These are phyloP conservation scores for Nycticebus coucang DNA, from an alignment of 2,113 vertebrate genomes.

Conservation along the genomic window DNA sequence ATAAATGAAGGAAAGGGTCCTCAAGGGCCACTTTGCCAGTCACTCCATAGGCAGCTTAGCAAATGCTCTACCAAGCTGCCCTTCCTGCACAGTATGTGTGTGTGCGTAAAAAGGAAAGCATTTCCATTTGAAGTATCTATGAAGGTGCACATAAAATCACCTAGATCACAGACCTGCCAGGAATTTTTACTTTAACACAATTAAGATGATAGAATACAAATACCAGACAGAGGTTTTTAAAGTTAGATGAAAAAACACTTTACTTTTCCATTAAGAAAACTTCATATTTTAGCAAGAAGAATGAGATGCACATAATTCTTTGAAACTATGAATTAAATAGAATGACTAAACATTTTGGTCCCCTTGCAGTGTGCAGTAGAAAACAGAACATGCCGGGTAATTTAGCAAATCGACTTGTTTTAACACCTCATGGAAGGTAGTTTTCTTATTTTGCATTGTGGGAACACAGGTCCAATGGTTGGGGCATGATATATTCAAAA, in stretches of 20 bases:
- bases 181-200: neutral
- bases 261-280: neutral
- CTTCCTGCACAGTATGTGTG: neutral
- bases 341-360: neutral
- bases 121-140: neutral
- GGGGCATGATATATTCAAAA: neutral
- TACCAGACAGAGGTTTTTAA: neutral
- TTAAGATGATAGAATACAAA: neutral
- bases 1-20: neutral
- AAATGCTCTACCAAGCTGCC: neutral
- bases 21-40: neutral
- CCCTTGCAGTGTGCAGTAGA: neutral
- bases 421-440: neutral
- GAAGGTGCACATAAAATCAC: neutral
- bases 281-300: neutral
- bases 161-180: neutral
- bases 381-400: neutral
- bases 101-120: too few species aligned
- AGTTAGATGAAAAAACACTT: neutral
- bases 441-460: conserved; percentile 29
- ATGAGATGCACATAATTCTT: neutral
- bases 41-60: neutral
- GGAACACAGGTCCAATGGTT: neutral
- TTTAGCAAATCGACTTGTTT: neutral
- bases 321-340: neutral